A percentile compares a stretch with the other conserved stretches of the same genome.
Conservation (phyloP, 2,113 vertebrate species). For the Hemiprocne comata region DNA sequence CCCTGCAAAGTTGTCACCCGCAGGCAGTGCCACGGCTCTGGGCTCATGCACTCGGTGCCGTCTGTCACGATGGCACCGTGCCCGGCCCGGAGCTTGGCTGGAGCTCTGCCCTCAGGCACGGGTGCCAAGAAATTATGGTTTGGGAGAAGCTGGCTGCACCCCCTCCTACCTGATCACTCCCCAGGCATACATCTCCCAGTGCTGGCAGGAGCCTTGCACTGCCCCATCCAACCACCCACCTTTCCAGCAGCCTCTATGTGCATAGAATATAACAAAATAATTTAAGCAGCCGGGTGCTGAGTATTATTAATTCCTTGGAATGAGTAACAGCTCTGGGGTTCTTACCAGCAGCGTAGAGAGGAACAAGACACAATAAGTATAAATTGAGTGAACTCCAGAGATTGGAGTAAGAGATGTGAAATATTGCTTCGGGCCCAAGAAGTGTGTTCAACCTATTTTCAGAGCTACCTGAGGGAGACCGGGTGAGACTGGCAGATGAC, state of each 20-base stretch:
- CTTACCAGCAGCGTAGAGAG: background rate
- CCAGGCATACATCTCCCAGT: fast-evolving
- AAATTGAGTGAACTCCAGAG: slow-evolving; percentile 38
- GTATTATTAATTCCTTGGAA: background rate
- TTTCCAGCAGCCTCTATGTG: background rate
- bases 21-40: background rate
- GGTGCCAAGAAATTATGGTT: background rate
- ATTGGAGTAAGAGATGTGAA: background rate
- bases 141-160: background rate
- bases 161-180: background rate
- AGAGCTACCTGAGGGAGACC: slow-evolving; percentile 4
- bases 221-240: background rate
- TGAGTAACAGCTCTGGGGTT: background rate
- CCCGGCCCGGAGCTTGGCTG: slow-evolving; percentile 16
- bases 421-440: background rate
- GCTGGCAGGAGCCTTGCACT: background rate
- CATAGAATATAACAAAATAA: background rate
- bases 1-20: background rate
- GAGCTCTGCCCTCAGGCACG: slow-evolving; percentile 12
- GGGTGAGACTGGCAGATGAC: background rate
- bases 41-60: background rate
- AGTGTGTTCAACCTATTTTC: slow-evolving; percentile 39
- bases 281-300: background rate
- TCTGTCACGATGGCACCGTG: background rate
- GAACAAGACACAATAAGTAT: background rate